Evolutionary conservation across 2,888 invertebrate genomes (phyloP).

Genomic region (Caenorhabditis angaria): DNA sequence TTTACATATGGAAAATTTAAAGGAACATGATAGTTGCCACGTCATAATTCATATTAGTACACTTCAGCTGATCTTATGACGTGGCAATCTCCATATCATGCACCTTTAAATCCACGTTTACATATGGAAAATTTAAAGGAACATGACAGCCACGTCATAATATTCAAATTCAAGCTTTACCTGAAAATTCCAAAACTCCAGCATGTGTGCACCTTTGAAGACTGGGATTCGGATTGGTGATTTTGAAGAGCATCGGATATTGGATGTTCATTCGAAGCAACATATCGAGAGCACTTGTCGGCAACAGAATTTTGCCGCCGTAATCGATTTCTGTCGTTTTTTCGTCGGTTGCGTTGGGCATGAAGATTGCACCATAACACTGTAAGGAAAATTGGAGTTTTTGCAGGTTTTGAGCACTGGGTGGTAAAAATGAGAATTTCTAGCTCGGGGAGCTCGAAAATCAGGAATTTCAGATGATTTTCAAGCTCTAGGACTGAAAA

Average conservation of each 20-base stretch:
- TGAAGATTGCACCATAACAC: conserved; percentile 59
- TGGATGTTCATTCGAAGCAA: conserved; percentile 84
- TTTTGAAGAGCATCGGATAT: conserved; percentile 98
- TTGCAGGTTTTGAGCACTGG: background rate
- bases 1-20: too few relatives aligned
- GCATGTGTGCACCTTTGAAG: conserved; percentile 86
- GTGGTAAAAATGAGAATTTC: background rate
- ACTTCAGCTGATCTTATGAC: too few relatives aligned
- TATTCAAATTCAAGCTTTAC: too few relatives aligned
- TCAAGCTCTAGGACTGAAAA: too few relatives aligned
- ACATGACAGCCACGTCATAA: too few relatives aligned
- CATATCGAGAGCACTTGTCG: conserved; percentile 63
- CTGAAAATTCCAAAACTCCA: conserved; percentile 93
- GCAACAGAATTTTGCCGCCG: conserved; percentile 70
- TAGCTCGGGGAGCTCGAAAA: too few relatives aligned
- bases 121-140: too few relatives aligned
- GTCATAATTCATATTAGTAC: too few relatives aligned
- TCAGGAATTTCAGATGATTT: too few relatives aligned
- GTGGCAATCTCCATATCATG: too few relatives aligned
- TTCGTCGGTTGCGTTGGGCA: conserved; percentile 54
- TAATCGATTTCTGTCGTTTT: conserved; percentile 65
- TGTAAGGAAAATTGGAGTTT: conserved; percentile 6
- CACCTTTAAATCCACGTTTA: too few relatives aligned
- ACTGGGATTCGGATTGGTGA: conserved; percentile 82
- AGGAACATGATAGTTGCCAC: too few relatives aligned